These are phyloP conservation scores for Alcedo quadribrachys DNA, from an alignment of 2,797 vertebrate species.

Conservation along the genomic window DNA sequence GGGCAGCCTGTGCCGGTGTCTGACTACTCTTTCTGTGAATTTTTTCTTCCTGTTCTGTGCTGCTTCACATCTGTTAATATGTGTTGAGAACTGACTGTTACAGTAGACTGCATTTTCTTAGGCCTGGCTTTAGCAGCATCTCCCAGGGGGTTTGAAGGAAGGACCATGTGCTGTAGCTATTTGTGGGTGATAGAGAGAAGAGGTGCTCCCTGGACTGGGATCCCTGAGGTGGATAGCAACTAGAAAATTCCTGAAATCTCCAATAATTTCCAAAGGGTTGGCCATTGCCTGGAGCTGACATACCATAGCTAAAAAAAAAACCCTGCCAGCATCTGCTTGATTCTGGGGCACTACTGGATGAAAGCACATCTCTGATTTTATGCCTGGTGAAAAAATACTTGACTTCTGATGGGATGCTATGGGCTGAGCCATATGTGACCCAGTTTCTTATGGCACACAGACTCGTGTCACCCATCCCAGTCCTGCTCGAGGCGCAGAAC, in stretches of 20 bases:
- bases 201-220: not conserved
- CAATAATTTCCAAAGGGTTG: not conserved
- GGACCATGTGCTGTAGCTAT: not conserved
- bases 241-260: not conserved
- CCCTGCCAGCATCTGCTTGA: not conserved
- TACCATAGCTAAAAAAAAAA: not conserved
- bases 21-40: no score
- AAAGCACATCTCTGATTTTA: not conserved
- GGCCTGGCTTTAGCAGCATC: not conserved
- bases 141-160: not conserved
- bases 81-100: not conserved
- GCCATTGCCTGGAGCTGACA: not conserved
- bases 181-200: rapidly evolving
- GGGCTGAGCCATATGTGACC: not conserved
- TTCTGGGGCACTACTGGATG: not conserved
- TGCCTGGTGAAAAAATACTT: not conserved
- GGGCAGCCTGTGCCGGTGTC: no score
- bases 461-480: not conserved
- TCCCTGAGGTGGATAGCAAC: not conserved
- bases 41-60: not conserved
- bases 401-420: rapidly evolving
- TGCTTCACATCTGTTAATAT: slow-evolving; percentile 20
- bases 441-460: rapidly evolving
- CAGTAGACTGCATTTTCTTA: not conserved
- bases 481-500: not conserved